These are phyloP conservation scores for Micropoecilia bifurca DNA, from an alignment of 2,797 vertebrate species.

Conservation along the genomic window DNA sequence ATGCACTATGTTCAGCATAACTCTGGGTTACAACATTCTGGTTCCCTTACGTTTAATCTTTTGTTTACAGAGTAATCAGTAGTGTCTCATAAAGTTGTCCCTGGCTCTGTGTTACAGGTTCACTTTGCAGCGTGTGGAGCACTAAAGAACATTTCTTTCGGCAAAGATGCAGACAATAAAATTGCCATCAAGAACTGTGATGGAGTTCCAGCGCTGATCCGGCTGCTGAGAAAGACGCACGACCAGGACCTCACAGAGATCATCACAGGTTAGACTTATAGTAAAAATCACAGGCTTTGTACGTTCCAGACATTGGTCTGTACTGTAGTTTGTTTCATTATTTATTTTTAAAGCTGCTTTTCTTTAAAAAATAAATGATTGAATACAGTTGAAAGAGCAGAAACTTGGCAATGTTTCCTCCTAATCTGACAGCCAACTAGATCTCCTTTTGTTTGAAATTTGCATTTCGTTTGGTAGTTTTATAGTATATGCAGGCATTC, in stretches of 20 bases:
- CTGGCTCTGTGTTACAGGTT: constrained; percentile 52
- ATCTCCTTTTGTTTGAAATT: not conserved
- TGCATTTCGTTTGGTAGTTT: not conserved
- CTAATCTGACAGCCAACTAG: not conserved
- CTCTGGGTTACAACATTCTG: not conserved
- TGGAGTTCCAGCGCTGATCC: constrained; percentile 89
- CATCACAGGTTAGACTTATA: constrained; percentile 86
- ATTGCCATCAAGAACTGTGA: constrained; percentile 98
- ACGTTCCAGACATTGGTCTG: not conserved
- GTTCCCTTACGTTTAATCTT: not conserved
- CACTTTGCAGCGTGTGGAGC: constrained; percentile 94
- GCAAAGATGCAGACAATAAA: constrained; percentile 95
- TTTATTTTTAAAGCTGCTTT: not conserved
- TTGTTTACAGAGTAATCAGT: constrained; percentile 1
- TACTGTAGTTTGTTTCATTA: not conserved
- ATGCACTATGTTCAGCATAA: not conserved
- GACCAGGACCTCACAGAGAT: constrained; percentile 94
- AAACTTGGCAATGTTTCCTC: not conserved
- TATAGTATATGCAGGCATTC: not conserved
- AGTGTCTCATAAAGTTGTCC: constrained; percentile 12
- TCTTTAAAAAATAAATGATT: not conserved
- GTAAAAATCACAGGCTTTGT: not conserved
- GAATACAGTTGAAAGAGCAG: not conserved
- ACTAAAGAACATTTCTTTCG: constrained; percentile 97
- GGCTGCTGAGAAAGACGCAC: constrained; percentile 89